Evolutionary conservation across 2,797 vertebrate species (phyloP).

Genomic region (Hippocampus kuda): DNA sequence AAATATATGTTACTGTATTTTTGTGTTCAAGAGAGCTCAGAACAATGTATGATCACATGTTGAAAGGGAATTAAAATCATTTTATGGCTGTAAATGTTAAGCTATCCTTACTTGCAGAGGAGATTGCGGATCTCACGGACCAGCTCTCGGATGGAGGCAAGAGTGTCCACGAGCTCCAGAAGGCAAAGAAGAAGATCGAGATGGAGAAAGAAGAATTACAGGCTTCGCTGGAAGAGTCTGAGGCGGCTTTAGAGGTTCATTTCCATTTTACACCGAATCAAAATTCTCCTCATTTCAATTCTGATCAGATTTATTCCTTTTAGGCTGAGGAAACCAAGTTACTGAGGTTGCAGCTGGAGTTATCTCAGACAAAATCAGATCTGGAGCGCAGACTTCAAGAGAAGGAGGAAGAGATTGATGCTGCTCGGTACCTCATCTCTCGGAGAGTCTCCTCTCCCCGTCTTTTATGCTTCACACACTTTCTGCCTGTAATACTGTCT

Average conservation of each 20-base stretch:
- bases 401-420: constrained; percentile 74
- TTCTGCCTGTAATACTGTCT: constrained; percentile 19
- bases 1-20: too few species aligned
- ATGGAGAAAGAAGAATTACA: constrained; percentile 79
- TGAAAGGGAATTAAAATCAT: neutral
- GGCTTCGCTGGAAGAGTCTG: constrained; percentile 72
- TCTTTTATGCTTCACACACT: neutral
- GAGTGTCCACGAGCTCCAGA: constrained; percentile 75
- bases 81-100: neutral
- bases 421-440: constrained; percentile 49
- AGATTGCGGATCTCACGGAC: constrained; percentile 70
- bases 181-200: constrained; percentile 75
- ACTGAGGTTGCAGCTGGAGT: constrained; percentile 70
- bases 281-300: neutral
- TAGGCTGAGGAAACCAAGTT: constrained; percentile 76
- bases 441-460: too few species aligned
- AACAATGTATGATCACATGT: too few species aligned
- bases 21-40: too few species aligned
- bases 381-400: constrained; percentile 71
- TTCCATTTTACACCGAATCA: too few species aligned
- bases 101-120: constrained; percentile 52
- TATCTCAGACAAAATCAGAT: constrained; percentile 70
- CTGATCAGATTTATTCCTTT: neutral
- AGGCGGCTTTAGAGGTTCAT: constrained; percentile 71
- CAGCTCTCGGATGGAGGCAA: constrained; percentile 73